A percentile compares a stretch with the other conserved stretches of the same genome.
Evolutionary conservation across 2,797 vertebrate genomes (phyloP).

Genomic region (Sebastes cheni): DNA sequence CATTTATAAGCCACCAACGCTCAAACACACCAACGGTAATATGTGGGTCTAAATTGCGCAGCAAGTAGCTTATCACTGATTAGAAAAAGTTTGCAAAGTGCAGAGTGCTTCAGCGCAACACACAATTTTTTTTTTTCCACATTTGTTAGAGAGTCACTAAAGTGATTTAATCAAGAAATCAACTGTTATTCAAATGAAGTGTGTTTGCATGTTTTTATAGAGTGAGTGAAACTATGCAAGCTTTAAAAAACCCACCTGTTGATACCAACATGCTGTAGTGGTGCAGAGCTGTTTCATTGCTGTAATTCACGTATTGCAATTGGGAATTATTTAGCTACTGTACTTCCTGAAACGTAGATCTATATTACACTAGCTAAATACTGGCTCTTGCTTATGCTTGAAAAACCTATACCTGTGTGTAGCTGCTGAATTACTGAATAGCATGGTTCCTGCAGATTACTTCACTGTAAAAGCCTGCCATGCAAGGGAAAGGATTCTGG

Average conservation of each 20-base stretch:
- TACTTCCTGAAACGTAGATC: background rate
- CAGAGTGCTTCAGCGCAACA: slow-evolving; percentile 7
- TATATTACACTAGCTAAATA: background rate
- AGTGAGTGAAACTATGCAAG: background rate
- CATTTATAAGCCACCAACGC: slow-evolving; percentile 42
- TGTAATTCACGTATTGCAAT: background rate
- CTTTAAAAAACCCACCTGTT: background rate
- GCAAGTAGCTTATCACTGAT: slow-evolving; percentile 29
- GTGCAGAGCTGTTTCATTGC: background rate
- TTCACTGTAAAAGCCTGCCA: background rate
- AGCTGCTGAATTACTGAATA: background rate
- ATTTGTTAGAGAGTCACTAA: slow-evolving; percentile 21
- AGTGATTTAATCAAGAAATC: slow-evolving; percentile 37
- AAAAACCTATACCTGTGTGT: background rate
- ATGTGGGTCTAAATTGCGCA: slow-evolving; percentile 19
- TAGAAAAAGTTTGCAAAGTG: slow-evolving; percentile 51
- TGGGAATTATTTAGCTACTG: background rate
- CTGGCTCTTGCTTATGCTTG: background rate
- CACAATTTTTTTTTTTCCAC: background rate
- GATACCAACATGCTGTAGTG: background rate
- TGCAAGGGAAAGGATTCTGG: background rate
- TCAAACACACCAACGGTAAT: slow-evolving; percentile 1
- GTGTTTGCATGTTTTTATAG: background rate
- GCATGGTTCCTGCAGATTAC: background rate
- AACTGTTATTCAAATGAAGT: slow-evolving; percentile 29